Evolutionary conservation across 1,140 invertebrate species (phyloP), one percentile per base, ranked within the genome.

Genomic region (Anadara kagoshimensis): DNA sequence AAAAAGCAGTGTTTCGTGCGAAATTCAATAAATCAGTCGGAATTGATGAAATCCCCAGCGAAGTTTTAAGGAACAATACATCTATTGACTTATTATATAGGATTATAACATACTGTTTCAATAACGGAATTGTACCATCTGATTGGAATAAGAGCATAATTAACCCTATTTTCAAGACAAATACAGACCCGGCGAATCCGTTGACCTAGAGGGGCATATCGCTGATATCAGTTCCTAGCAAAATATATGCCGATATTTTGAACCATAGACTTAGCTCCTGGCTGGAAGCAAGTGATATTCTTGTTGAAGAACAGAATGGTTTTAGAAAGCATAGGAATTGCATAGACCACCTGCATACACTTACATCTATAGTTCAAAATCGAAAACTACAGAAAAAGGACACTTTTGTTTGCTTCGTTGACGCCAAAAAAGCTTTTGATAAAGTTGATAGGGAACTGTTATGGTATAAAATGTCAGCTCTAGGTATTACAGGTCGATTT

Each of bases 201-300:
- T n/a, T n/a, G n/a, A n/a, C n/a, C n/a, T n/a, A n/a, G n/a, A n/a
- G n/a, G n/a, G n/a, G n/a, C n/a, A n/a, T n/a, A n/a, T n/a, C n/a
- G n/a, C n/a, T n/a, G n/a, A n/a, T n/a, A n/a, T n/a, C n/a, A n/a
- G n/a, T n/a, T n/a, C n/a, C n/a, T n/a, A n/a, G n/a, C n/a, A n/a
- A n/a, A n/a, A n/a, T n/a, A 29, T 72, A 64, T 64, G 63, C 56
- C 16, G 43, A 64, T 56, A 45, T 72, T 4, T 26, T 72, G 5
- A 57, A 64, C 26, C 0, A 22, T 12, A 5, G 49, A 16, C 53
- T 72, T 3, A n/a, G 49, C 0, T 0, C 8, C 3, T 72, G 49
- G 69, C n/a, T 72, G n/a, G 69, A 64, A 53, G 10, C 12, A 0
- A 54, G 45, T 43, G 49, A 71, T 41, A 22, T 64, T 44, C 22